These are phyloP conservation scores for Acestrorhynchus altus DNA, from an alignment of 2,797 vertebrate genomes.

Conservation along the genomic window DNA sequence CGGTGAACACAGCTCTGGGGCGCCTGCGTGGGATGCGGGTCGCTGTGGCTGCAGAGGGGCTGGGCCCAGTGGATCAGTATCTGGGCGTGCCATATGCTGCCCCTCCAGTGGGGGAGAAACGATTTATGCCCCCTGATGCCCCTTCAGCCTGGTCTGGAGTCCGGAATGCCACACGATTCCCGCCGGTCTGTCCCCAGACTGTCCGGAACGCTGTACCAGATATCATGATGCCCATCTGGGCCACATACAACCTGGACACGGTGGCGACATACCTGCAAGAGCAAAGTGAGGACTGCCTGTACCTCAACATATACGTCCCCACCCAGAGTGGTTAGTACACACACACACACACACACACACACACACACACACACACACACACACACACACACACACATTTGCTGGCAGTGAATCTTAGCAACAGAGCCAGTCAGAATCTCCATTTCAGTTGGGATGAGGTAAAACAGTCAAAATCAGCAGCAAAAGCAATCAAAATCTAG, in stretches of 20 bases:
- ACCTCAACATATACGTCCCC: constrained; percentile 91
- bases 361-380: too few species aligned
- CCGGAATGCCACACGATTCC: constrained; percentile 89
- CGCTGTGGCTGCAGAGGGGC: constrained; percentile 86
- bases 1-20: constrained; percentile 89
- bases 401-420: too few species aligned
- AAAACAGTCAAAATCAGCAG: too few species aligned
- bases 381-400: too few species aligned
- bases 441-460: too few species aligned
- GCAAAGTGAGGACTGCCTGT: constrained; percentile 92
- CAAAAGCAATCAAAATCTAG: too few species aligned
- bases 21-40: constrained; percentile 86
- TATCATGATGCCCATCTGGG: constrained; percentile 94
- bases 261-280: constrained; percentile 91
- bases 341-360: too few species aligned
- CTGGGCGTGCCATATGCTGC: constrained; percentile 89
- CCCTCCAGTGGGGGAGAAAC: constrained; percentile 86
- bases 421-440: too few species aligned
- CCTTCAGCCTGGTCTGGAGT: constrained; percentile 88
- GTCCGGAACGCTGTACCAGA: constrained; percentile 89
- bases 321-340: constrained; percentile 87
- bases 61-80: constrained; percentile 84
- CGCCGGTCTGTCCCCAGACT: constrained; percentile 92
- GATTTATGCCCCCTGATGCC: constrained; percentile 89
- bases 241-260: constrained; percentile 92